Evolutionary conservation across 2,888 invertebrate genomes (phyloP).

Genomic region (Laothoe populi): DNA sequence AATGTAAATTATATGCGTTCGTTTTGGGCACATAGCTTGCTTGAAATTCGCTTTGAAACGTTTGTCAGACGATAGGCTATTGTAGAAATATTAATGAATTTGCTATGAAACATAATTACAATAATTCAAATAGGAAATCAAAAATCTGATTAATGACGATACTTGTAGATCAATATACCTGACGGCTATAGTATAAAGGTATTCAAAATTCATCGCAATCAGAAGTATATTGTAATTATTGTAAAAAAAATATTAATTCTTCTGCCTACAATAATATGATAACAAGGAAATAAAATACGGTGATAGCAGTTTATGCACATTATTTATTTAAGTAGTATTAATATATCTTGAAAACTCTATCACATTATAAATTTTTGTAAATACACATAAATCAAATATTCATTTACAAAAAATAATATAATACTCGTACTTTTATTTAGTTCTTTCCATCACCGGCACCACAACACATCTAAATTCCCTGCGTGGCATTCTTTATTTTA

Average conservation of each 20-base stretch:
- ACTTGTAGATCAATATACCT: too few species aligned
- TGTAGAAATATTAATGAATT: conserved; percentile 17
- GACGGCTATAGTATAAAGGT: too few species aligned
- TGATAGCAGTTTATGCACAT: too few species aligned
- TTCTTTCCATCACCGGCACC: not conserved
- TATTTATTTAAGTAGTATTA: too few species aligned
- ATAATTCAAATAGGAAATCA: not conserved
- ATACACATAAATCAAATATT: not conserved
- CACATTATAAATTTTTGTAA: not conserved
- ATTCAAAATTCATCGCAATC: too few species aligned
- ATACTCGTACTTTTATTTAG: too few species aligned
- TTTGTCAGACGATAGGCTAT: not conserved
- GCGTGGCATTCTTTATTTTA: conserved; percentile 35
- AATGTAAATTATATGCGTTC: conserved; percentile 47
- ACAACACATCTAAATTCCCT: conserved; percentile 2
- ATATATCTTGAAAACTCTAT: too few species aligned
- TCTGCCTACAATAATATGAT: too few species aligned
- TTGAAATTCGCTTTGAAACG: conserved; percentile 31
- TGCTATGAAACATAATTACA: not conserved
- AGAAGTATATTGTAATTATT: too few species aligned
- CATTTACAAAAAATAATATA: not conserved
- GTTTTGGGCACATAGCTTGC: conserved; percentile 32
- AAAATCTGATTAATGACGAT: not conserved
- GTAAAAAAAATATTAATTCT: too few species aligned
- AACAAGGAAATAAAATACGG: too few species aligned